Conservation (phyloP, 2,113 vertebrate genomes). For the Rhea americana region DNA sequence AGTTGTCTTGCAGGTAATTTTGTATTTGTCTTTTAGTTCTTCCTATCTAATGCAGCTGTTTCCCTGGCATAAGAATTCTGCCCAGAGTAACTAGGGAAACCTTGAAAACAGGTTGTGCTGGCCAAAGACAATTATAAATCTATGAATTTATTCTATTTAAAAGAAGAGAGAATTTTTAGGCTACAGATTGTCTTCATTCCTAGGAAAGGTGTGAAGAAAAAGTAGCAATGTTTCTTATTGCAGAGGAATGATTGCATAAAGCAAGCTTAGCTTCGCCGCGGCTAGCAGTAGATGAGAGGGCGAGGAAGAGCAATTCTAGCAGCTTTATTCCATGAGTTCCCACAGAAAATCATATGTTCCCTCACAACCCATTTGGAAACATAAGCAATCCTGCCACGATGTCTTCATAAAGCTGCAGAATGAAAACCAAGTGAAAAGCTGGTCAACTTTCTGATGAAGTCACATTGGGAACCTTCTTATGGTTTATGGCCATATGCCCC, state of each 20-base stretch:
- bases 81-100: background rate
- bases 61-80: background rate
- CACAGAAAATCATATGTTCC: background rate
- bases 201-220: background rate
- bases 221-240: background rate
- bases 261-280: background rate
- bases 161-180: background rate
- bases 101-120: background rate
- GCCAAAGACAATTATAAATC: background rate
- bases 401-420: background rate
- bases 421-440: background rate
- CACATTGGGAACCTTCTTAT: background rate
- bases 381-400: background rate
- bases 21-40: background rate
- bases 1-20: background rate
- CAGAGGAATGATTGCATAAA: background rate
- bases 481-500: background rate
- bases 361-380: background rate
- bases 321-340: constrained; percentile 3
- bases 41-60: background rate
- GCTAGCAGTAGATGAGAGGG: background rate
- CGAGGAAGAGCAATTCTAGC: background rate
- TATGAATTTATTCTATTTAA: background rate
- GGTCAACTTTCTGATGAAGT: background rate
- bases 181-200: background rate